Evolutionary conservation across 2,888 invertebrate species (phyloP).

Genomic region (Phragmatobia fuliginosa): DNA sequence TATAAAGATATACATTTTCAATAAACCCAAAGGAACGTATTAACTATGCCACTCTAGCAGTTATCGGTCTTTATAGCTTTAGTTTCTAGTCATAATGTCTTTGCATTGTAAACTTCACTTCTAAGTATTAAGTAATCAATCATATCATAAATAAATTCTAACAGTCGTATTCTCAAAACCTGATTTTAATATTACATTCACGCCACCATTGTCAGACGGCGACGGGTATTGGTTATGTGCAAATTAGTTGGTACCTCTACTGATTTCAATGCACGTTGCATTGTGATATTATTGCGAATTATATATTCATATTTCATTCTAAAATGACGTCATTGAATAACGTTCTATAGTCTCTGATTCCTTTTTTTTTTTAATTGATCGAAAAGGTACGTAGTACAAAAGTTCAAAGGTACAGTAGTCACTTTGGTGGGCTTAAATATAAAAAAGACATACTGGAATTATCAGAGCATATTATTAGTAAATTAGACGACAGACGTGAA

Average conservation of each 20-base stretch:
- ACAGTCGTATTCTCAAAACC: conserved; percentile 31
- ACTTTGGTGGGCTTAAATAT: too few species aligned
- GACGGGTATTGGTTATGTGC: conserved; percentile 43
- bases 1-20: too few species aligned
- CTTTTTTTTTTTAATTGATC: neutral
- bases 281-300: conserved; percentile 37
- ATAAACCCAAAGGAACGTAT: too few species aligned
- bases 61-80: neutral
- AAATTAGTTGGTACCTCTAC: conserved; percentile 45
- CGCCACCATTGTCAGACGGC: conserved; percentile 35
- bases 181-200: conserved; percentile 45
- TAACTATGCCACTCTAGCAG: neutral
- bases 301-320: conserved; percentile 13
- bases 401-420: too few species aligned
- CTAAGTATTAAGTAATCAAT: conserved; percentile 12
- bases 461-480: too few species aligned
- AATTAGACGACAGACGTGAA: too few species aligned
- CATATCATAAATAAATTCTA: conserved; percentile 14
- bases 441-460: too few species aligned
- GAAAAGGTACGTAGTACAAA: neutral
- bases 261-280: conserved; percentile 41
- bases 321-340: conserved; percentile 18
- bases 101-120: conserved; percentile 1
- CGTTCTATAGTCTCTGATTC: conserved; percentile 1
- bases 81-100: neutral